phyloP scores from a whole-genome alignment of 2,797 vertebrate genomes.

The Loris lydekkerianus region DNA sequence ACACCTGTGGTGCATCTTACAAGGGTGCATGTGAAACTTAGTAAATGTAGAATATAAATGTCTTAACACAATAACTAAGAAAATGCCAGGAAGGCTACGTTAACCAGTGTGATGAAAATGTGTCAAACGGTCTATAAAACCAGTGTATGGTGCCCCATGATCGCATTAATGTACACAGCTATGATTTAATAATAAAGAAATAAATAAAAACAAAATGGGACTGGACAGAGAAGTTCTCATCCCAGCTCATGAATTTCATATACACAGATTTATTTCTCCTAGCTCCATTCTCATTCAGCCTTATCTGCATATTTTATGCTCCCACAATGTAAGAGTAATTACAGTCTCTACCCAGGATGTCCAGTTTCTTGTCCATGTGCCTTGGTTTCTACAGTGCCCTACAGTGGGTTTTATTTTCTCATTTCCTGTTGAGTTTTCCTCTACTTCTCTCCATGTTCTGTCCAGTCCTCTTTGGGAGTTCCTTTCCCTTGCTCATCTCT shows the following conservation, averaged over 20 bases:
- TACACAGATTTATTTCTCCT: neutral
- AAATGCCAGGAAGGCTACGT: too few relatives aligned
- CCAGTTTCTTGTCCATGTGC: neutral
- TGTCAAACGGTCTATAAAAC: too few relatives aligned
- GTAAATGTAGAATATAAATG: too few relatives aligned
- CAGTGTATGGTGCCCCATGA: too few relatives aligned
- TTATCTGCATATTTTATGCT: neutral
- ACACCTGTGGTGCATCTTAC: too few relatives aligned
- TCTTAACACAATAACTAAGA: too few relatives aligned
- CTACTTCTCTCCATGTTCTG: neutral
- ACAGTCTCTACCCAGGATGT: neutral
- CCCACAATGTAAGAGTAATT: neutral
- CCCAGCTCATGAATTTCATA: neutral
- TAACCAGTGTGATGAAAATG: too few relatives aligned
- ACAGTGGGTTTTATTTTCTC: neutral
- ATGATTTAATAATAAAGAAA: too few relatives aligned
- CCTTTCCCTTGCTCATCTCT: neutral
- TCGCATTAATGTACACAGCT: too few relatives aligned
- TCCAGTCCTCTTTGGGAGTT: neutral
- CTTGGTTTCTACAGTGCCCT: neutral
- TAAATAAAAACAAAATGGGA: neutral
- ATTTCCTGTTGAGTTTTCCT: neutral
- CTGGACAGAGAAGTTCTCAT: neutral
- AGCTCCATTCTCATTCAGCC: neutral
- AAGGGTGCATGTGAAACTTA: too few relatives aligned